A percentile compares a stretch with the other conserved stretches of the same genome.
Conservation (phyloP, 1,140 invertebrate genomes). For the Eciton burchellii region DNA sequence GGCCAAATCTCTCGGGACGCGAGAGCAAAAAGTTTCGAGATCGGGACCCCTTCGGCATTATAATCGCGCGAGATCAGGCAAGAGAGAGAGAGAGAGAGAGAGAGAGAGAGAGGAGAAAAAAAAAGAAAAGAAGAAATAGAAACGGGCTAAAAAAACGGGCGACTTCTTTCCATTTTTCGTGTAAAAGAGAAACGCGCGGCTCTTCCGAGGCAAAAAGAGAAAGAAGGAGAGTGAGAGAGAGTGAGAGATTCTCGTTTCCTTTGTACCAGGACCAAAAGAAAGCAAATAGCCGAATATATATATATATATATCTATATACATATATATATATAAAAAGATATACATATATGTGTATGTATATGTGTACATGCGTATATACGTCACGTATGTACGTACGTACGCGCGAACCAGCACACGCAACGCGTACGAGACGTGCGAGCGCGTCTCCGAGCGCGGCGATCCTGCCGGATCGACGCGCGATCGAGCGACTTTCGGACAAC, state of each 20-base stretch:
- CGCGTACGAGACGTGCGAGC: slow-evolving; percentile 68
- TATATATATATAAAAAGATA: slow-evolving; percentile 74
- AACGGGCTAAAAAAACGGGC: slow-evolving; percentile 13
- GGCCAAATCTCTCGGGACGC: slow-evolving; percentile 44
- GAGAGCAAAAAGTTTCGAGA: slow-evolving; percentile 26
- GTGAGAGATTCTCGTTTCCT: slow-evolving; percentile 68
- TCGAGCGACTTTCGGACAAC: slow-evolving; percentile 34
- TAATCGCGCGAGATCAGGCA: background rate
- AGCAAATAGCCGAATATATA: slow-evolving; percentile 70
- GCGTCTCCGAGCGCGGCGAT: slow-evolving; percentile 67
- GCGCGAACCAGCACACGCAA: slow-evolving; percentile 59
- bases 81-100: too few relatives aligned
- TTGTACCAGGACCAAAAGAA: slow-evolving; percentile 63
- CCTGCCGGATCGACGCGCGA: slow-evolving; percentile 41
- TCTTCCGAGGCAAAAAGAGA: slow-evolving; percentile 18
- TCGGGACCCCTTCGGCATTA: slow-evolving; percentile 32
- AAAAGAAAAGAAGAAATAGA: too few relatives aligned
- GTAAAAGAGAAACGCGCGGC: slow-evolving; percentile 26
- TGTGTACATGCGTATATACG: slow-evolving; percentile 56
- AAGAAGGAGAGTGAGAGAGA: slow-evolving; percentile 25
- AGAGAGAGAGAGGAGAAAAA: too few relatives aligned
- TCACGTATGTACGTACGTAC: slow-evolving; percentile 65
- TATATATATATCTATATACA: slow-evolving; percentile 75
- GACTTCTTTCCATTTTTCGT: slow-evolving; percentile 71
- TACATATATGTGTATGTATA: slow-evolving; percentile 76